These are phyloP conservation scores for Trilocha varians DNA, from an alignment of 2,888 invertebrate species.

Conservation along the genomic window DNA sequence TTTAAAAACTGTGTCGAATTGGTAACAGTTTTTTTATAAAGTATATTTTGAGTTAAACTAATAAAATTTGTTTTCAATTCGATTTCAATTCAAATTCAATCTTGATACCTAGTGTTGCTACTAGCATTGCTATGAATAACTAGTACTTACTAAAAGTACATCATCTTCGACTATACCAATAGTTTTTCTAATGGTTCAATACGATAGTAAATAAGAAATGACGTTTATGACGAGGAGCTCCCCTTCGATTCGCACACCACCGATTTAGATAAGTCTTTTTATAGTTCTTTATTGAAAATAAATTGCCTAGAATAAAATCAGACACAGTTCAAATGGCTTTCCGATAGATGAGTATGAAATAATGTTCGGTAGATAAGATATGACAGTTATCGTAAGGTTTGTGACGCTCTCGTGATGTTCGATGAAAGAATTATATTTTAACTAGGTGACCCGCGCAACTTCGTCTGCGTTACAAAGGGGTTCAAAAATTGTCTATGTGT, in stretches of 20 bases:
- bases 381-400: slow-evolving; percentile 33
- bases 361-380: slow-evolving; percentile 63
- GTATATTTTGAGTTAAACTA: no score
- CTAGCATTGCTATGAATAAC: no score
- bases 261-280: slow-evolving; percentile 74
- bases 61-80: no score
- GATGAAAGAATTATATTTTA: not conserved
- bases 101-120: no score
- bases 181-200: slow-evolving; percentile 40
- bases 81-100: no score
- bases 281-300: slow-evolving; percentile 75
- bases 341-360: slow-evolving; percentile 72
- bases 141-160: no score
- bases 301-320: slow-evolving; percentile 74
- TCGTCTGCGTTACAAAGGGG: no score
- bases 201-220: slow-evolving; percentile 60
- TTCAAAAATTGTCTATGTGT: no score
- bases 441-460: no score
- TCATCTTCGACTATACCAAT: slow-evolving; percentile 7
- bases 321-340: slow-evolving; percentile 67
- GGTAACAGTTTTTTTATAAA: no score
- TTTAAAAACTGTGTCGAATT: no score
- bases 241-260: slow-evolving; percentile 53
- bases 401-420: not conserved
- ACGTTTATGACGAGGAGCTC: slow-evolving; percentile 58